These are phyloP conservation scores for Gnatocerus cornutus DNA, from an alignment of 2,888 invertebrate genomes.

Conservation along the genomic window DNA sequence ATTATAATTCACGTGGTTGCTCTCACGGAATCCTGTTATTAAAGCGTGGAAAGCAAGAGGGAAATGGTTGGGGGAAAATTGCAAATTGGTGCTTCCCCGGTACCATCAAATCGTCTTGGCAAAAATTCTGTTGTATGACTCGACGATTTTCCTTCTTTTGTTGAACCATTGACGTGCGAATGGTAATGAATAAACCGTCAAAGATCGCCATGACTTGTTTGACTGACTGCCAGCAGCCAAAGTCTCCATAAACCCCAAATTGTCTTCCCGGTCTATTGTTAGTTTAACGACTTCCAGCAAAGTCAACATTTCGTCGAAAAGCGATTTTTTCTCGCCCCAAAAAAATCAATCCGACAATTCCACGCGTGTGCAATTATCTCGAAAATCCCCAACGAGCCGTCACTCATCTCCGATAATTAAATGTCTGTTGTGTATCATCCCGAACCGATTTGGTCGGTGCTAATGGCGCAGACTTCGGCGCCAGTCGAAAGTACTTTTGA, in stretches of 20 bases:
- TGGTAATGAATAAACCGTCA: neutral
- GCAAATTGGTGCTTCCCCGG: too few species aligned
- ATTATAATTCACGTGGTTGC: constrained; percentile 32
- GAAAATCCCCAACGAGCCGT: constrained; percentile 8
- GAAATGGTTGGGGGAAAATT: neutral
- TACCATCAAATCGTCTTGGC: too few species aligned
- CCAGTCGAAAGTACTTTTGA: constrained; percentile 56
- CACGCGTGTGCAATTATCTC: constrained; percentile 11
- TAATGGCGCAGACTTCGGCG: constrained; percentile 55
- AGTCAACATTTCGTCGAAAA: neutral
- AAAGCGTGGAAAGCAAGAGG: neutral
- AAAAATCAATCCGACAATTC: neutral
- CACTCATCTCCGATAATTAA: constrained; percentile 46
- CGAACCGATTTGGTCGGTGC: constrained; percentile 45
- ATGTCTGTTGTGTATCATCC: constrained; percentile 48
- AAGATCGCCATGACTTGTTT: too few species aligned
- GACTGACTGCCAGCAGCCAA: neutral
- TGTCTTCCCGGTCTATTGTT: neutral
- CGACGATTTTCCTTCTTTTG: neutral
- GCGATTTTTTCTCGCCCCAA: neutral
- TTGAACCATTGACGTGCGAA: neutral
- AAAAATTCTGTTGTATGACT: too few species aligned
- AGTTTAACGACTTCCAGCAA: neutral
- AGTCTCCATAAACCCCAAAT: neutral
- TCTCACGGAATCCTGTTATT: constrained; percentile 25